Conservation (phyloP, 2,113 vertebrate species). For the Boleophthalmus pectinirostris region DNA sequence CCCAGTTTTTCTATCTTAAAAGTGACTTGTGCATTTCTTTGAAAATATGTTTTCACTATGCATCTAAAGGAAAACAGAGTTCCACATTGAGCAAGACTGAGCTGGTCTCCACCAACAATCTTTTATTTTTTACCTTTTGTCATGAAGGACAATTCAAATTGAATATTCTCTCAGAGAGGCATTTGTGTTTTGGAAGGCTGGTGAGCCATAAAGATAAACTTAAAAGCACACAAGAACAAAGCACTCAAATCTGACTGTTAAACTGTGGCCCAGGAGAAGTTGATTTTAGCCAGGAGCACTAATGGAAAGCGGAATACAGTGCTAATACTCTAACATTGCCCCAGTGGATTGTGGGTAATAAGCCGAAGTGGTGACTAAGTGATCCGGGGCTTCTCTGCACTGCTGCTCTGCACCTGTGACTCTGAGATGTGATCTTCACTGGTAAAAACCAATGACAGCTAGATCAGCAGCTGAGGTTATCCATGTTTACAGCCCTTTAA, state of each 20-base stretch:
- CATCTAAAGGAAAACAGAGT: not conserved
- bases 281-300: slow-evolving; percentile 49
- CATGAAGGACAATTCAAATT: slow-evolving; percentile 38
- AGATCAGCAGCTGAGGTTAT: slow-evolving; percentile 34
- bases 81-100: slow-evolving; percentile 25
- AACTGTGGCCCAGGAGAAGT: slow-evolving; percentile 51
- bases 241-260: slow-evolving; percentile 29
- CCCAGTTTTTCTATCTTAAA: slow-evolving; percentile 6
- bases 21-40: slow-evolving; percentile 4
- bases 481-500: slow-evolving; percentile 28
- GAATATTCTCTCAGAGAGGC: slow-evolving; percentile 19
- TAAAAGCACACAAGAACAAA: not conserved
- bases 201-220: slow-evolving; percentile 8
- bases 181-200: not conserved
- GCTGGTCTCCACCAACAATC: slow-evolving; percentile 36
- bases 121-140: not conserved
- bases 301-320: slow-evolving; percentile 57
- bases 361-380: slow-evolving; percentile 69
- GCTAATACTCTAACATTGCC: slow-evolving; percentile 66
- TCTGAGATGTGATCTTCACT: slow-evolving; percentile 35
- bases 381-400: slow-evolving; percentile 58
- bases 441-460: slow-evolving; percentile 25
- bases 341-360: slow-evolving; percentile 62
- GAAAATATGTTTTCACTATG: slow-evolving; percentile 10
- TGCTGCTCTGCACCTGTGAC: slow-evolving; percentile 61